Conservation (phyloP, 2,888 invertebrate species). For the Parnassius apollo region DNA sequence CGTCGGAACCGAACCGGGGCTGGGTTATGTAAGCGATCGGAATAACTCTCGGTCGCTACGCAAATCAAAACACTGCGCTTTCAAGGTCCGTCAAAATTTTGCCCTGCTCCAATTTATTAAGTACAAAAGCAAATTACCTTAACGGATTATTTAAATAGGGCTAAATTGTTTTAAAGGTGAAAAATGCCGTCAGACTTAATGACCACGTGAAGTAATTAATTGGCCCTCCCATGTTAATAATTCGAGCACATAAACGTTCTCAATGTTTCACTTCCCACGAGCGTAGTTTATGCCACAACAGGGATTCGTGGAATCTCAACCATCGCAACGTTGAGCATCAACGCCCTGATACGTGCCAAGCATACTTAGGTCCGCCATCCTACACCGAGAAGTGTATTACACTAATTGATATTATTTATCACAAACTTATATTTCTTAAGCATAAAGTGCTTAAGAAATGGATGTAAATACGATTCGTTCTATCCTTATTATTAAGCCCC, state of each 20-base stretch:
- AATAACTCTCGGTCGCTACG: slow-evolving; percentile 48
- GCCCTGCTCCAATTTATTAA: slow-evolving; percentile 58
- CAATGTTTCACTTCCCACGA: slow-evolving; percentile 56
- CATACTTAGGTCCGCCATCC: not conserved
- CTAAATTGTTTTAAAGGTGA: not conserved
- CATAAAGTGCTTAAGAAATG: too few species aligned
- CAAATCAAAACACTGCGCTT: slow-evolving; percentile 41
- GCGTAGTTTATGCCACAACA: slow-evolving; percentile 39
- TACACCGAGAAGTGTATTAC: slow-evolving; percentile 1
- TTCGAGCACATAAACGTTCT: slow-evolving; percentile 49
- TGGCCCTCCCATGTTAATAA: slow-evolving; percentile 59
- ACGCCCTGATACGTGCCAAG: slow-evolving; percentile 2
- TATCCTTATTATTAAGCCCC: too few species aligned
- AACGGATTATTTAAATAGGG: slow-evolving; percentile 3
- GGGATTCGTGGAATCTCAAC: slow-evolving; percentile 45
- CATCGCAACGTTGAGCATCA: slow-evolving; percentile 6
- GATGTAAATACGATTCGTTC: too few species aligned
- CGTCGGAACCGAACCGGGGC: slow-evolving; percentile 46
- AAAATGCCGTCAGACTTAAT: not conserved
- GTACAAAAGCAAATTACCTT: slow-evolving; percentile 45
- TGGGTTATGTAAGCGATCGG: slow-evolving; percentile 54
- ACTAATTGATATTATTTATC: slow-evolving; percentile 7
- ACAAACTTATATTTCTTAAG: too few species aligned
- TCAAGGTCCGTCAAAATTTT: slow-evolving; percentile 39
- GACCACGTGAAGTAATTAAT: slow-evolving; percentile 52